A percentile compares a stretch with the other conserved stretches of the same genome.
These are phyloP conservation scores for Ormyrus thymus DNA, from an alignment of 2,888 invertebrate genomes.

Conservation along the genomic window DNA sequence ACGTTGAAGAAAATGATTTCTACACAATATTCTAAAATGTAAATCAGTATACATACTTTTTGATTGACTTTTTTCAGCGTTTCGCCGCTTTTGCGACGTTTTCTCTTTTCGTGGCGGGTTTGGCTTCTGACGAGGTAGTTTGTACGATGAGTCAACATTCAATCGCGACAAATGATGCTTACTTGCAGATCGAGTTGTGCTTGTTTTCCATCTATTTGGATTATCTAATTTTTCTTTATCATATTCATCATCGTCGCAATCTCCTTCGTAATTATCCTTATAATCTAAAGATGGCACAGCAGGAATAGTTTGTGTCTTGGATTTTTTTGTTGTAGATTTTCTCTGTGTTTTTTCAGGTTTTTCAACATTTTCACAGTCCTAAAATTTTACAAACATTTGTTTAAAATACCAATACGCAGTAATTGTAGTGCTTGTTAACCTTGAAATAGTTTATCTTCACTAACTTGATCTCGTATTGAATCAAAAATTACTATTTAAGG, in stretches of 20 bases:
- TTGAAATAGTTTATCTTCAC: background rate
- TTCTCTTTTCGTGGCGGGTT: conserved; percentile 71
- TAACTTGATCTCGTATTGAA: background rate
- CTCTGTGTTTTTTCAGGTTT: conserved; percentile 69
- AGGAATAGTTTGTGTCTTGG: conserved; percentile 64
- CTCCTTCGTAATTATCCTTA: conserved; percentile 75
- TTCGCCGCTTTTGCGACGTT: conserved; percentile 67
- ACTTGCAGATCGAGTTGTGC: conserved; percentile 65
- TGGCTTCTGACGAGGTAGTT: conserved; percentile 66
- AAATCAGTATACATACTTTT: conserved; percentile 58
- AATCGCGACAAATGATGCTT: conserved; percentile 63
- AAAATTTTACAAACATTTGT: conserved; percentile 29
- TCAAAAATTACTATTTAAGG: background rate
- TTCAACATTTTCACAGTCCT: conserved; percentile 67
- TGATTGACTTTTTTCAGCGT: conserved; percentile 64
- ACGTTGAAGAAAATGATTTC: background rate
- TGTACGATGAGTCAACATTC: conserved; percentile 63
- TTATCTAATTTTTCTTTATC: conserved; percentile 67
- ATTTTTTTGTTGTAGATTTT: conserved; percentile 68
- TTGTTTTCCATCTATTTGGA: conserved; percentile 72
- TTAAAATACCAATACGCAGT: background rate
- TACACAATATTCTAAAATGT: background rate
- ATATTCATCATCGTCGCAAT: conserved; percentile 73
- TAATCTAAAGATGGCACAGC: conserved; percentile 70
- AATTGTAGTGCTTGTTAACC: no score